Percentiles rank a stretch among this genome's conserved stretches.
Evolutionary conservation across 2,888 invertebrate species (phyloP).

Genomic region (Suillia variegata): DNA sequence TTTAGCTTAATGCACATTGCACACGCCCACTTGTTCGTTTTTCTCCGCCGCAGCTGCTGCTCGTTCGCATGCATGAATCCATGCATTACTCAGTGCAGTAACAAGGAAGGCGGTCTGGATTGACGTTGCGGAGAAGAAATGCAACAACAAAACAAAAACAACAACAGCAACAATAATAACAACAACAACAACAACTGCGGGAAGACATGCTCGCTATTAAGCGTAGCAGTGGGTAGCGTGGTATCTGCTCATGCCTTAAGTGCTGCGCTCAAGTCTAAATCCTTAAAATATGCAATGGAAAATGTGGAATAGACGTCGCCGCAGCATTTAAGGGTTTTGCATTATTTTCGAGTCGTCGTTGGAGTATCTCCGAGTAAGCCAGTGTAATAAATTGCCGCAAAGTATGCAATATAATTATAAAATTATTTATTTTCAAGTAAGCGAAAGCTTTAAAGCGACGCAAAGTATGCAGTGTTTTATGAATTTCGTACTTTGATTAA

Average conservation of each 20-base stretch:
- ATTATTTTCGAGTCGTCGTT: no score
- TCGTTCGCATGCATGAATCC: neutral
- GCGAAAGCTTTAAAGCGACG: no score
- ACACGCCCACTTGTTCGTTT: no score
- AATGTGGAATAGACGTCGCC: neutral
- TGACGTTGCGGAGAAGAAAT: neutral
- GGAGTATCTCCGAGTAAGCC: no score
- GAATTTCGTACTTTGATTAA: no score
- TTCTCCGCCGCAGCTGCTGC: neutral
- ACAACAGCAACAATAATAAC: neutral
- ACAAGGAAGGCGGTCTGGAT: neutral
- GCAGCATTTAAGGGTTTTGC: no score
- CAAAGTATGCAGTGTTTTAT: no score
- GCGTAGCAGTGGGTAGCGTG: neutral
- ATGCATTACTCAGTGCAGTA: neutral
- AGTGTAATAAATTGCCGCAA: no score
- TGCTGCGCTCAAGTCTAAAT: neutral
- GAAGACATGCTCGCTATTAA: neutral
- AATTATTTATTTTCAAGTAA: no score
- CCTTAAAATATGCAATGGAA: neutral
- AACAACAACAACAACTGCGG: neutral
- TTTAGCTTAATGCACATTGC: slow-evolving; percentile 5
- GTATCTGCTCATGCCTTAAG: neutral
- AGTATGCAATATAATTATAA: no score
- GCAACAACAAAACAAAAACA: neutral